These are phyloP conservation scores for Mythimna ferrago DNA, from an alignment of 2,888 invertebrate species.

Conservation along the genomic window DNA sequence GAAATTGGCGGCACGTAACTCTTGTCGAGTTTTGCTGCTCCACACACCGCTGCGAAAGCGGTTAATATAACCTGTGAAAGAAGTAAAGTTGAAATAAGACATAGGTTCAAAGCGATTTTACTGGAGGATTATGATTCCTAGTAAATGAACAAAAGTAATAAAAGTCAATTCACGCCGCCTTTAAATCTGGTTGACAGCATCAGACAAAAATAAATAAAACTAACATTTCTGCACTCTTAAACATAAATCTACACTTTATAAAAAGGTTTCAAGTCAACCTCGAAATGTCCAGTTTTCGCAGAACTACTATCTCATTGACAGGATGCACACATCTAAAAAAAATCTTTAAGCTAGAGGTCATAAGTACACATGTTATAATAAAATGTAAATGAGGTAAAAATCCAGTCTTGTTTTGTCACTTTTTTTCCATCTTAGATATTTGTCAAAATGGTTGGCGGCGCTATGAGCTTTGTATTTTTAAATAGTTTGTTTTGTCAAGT, in stretches of 20 bases:
- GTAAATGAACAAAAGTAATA: not conserved
- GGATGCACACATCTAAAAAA: conserved; percentile 30
- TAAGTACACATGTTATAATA: conserved; percentile 43
- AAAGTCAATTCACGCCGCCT: not conserved
- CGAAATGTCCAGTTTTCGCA: conserved; percentile 44
- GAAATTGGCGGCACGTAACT: conserved; percentile 81
- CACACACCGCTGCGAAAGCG: conserved; percentile 82
- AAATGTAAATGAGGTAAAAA: conserved; percentile 52
- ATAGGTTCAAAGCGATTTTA: not conserved
- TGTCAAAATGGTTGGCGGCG: conserved; percentile 22
- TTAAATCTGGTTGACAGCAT: conserved; percentile 1
- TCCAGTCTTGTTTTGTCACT: conserved; percentile 35
- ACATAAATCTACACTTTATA: conserved; percentile 11
- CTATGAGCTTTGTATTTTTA: conserved; percentile 34
- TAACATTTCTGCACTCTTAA: conserved; percentile 1
- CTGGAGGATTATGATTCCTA: not conserved
- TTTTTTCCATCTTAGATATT: conserved; percentile 33
- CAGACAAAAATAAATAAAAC: conserved; percentile 12
- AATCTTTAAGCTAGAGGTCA: conserved; percentile 34
- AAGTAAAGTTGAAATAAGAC: not conserved
- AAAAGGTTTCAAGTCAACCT: conserved; percentile 39
- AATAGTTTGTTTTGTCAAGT: conserved; percentile 17
- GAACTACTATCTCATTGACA: conserved; percentile 42
- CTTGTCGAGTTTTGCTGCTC: conserved; percentile 82
- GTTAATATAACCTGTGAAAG: conserved; percentile 78